These are phyloP conservation scores for Rhea americana DNA, from an alignment of 2,113 vertebrate species.

Conservation along the genomic window DNA sequence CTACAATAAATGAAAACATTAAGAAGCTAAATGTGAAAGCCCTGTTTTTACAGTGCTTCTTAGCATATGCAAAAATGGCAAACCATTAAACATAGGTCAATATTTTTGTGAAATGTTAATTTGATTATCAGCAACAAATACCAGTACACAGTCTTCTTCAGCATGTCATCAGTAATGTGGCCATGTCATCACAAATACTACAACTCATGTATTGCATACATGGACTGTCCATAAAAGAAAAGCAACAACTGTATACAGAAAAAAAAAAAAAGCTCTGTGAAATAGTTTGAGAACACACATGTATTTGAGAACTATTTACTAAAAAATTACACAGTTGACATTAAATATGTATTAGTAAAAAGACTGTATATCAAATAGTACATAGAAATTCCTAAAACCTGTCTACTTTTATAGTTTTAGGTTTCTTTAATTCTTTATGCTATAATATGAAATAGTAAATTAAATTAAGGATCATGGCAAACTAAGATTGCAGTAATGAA, in stretches of 20 bases:
- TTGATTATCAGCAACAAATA: too few species aligned
- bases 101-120: background rate
- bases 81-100: background rate
- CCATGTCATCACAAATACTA: constrained; percentile 21
- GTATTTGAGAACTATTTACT: background rate
- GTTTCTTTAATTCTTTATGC: background rate
- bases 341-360: background rate
- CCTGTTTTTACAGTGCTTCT: background rate
- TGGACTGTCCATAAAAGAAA: background rate
- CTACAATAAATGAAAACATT: background rate
- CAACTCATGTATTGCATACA: background rate
- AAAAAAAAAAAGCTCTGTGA: background rate
- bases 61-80: background rate
- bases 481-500: background rate
- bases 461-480: background rate
- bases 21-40: background rate
- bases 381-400: background rate
- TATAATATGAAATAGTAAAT: background rate
- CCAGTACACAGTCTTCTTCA: constrained; percentile 6
- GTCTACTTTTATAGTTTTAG: background rate
- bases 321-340: background rate
- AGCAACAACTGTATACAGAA: background rate
- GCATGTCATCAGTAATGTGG: background rate
- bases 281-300: background rate
- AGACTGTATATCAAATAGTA: background rate